Percentiles rank a stretch among this genome's conserved stretches.
Conservation (phyloP, 2,113 vertebrate species). For the Eleginops maclovinus region DNA sequence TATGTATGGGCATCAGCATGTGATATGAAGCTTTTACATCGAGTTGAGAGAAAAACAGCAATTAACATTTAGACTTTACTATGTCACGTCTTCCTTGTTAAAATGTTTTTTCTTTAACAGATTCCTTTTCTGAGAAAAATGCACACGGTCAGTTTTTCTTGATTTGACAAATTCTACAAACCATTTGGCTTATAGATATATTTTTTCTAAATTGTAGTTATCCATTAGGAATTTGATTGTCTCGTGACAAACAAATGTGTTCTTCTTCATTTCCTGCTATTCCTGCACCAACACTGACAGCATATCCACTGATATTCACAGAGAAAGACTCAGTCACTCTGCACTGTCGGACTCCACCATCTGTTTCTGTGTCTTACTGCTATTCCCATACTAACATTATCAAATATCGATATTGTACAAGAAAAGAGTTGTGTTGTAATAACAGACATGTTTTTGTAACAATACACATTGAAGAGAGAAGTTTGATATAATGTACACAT, state of each 20-base stretch:
- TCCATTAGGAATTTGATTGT: too few relatives aligned
- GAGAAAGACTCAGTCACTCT: constrained; percentile 32
- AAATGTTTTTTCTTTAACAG: constrained; percentile 10
- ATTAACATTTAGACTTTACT: background rate
- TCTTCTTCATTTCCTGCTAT: constrained; percentile 3
- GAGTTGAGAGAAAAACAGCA: background rate
- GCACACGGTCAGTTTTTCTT: constrained; percentile 1
- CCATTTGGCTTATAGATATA: background rate
- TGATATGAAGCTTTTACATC: background rate
- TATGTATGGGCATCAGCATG: background rate
- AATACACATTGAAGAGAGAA: too few relatives aligned
- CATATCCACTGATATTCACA: background rate
- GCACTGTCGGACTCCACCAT: constrained; percentile 11
- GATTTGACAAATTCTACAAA: background rate
- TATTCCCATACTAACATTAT: background rate
- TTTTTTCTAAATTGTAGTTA: too few relatives aligned
- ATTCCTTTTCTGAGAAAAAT: background rate
- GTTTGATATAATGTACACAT: too few relatives aligned
- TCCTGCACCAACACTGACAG: constrained; percentile 22
- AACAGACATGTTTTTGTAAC: background rate
- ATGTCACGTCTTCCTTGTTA: background rate
- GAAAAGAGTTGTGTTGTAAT: background rate
- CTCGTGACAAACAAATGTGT: background rate
- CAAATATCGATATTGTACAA: background rate
- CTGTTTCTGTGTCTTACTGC: background rate